Conservation (phyloP, 2,888 invertebrate species). For the Lithophane ornitopus region DNA sequence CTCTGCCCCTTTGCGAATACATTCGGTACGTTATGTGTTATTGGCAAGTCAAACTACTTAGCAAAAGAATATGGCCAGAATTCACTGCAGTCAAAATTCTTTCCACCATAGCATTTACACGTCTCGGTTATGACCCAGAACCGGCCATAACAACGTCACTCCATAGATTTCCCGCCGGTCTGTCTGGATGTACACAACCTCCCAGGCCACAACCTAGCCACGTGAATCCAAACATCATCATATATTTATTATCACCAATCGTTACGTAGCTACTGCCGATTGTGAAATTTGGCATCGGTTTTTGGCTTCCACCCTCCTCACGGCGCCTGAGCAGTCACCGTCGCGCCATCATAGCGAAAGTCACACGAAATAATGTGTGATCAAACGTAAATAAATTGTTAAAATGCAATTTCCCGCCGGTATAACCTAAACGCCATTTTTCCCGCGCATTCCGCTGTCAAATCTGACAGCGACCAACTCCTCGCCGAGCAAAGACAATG, state of each 20-base stretch:
- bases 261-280: conserved; percentile 67
- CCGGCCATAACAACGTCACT: not conserved
- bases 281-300: conserved; percentile 86
- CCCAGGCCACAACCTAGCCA: conserved; percentile 14
- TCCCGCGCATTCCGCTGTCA: conserved; percentile 71
- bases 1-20: not conserved
- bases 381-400: conserved; percentile 54
- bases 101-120: not conserved
- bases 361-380: conserved; percentile 49
- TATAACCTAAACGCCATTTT: conserved; percentile 69
- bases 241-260: conserved; percentile 23
- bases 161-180: not conserved
- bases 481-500: conserved; percentile 56
- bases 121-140: conserved; percentile 10
- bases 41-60: not conserved
- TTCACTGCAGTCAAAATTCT: not conserved
- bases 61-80: not conserved
- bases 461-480: conserved; percentile 61
- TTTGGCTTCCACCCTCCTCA: conserved; percentile 75
- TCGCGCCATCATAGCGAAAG: conserved; percentile 65
- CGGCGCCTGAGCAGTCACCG: conserved; percentile 73
- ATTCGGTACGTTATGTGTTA: not conserved
- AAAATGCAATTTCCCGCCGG: conserved; percentile 80
- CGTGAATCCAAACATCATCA: conserved; percentile 37
- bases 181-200: conserved; percentile 15